A percentile compares a stretch with the other conserved stretches of the same genome.
Evolutionary conservation across 2,113 vertebrate species (phyloP).

Genomic region (Thalassarche chlororhynchos): DNA sequence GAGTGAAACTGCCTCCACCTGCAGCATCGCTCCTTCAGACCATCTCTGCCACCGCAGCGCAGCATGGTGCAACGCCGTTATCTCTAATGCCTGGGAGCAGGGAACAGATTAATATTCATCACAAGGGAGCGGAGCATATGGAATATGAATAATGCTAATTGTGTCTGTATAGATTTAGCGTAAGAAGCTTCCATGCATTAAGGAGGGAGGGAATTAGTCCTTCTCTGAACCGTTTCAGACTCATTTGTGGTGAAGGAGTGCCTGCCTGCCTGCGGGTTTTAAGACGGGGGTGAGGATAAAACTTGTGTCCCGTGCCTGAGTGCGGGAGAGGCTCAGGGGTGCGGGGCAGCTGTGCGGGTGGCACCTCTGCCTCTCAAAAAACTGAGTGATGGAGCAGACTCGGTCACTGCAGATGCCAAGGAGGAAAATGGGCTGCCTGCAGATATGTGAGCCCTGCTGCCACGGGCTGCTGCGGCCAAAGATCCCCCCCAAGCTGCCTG

Average conservation of each 20-base stretch:
- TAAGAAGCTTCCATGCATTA: constrained; percentile 66
- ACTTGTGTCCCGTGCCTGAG: not conserved
- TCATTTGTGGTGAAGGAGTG: not conserved
- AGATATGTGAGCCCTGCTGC: not conserved
- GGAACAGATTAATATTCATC: constrained; percentile 71
- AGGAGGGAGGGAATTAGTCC: constrained; percentile 53
- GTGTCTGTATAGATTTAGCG: constrained; percentile 69
- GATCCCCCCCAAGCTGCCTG: not conserved
- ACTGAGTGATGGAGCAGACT: not conserved
- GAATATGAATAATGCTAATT: constrained; percentile 77
- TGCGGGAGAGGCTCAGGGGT: rapidly evolving
- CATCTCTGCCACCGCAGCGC: not conserved
- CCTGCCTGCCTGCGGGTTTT: not conserved
- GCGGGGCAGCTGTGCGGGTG: rapidly evolving
- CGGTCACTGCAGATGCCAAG: not conserved
- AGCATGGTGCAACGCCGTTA: not conserved
- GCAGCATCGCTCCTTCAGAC: not conserved
- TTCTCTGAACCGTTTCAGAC: constrained; percentile 26
- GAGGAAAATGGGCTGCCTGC: not conserved
- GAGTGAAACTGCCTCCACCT: not conserved
- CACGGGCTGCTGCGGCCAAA: not conserved
- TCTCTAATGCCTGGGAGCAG: constrained; percentile 33
- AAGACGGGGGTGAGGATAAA: not conserved
- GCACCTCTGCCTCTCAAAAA: not conserved
- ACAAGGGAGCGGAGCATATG: constrained; percentile 66